Base-by-base conservation (phyloP, 2,888 invertebrate species). In the Drosophila tripunctata region DNA sequence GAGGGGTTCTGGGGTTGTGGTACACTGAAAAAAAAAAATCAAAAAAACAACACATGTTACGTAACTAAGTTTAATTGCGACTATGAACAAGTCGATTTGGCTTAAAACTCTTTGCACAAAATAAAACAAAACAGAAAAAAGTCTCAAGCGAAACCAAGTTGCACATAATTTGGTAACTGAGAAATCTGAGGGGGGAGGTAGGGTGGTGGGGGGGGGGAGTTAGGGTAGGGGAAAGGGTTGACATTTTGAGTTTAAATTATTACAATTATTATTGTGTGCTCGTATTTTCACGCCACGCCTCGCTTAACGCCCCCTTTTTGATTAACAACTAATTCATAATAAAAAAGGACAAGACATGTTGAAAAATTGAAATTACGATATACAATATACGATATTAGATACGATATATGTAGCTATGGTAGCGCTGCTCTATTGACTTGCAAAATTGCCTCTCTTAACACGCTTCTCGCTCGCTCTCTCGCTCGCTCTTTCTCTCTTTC, bases 51-150 rank as follows among this genome's bases (percentile, higher is more conserved):
- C n/a, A n/a, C n/a, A 27, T 4, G 12, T 38, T 65, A 79, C 81
- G 79, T 84, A 80, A 71, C 75, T 79, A 84, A 77, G 55, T 54
- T n/a, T 67, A 66, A 57, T 75, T 75, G 82, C 62, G 61, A 78
- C 69, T 80, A 80, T 80, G 80, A 60, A 48, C 85, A 85, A 85
- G 84, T 89, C 89, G 90, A 89, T 89, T 88, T 80, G 89, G 87
- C 82, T 79, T 73, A 58, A 66, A 33, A 27, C 17, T 12, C 35
- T 43, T n/a, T n/a, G n/a, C n/a, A n/a, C n/a, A n/a, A n/a, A n/a
- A n/a, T n/a, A n/a, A n/a, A n/a, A n/a, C n/a, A n/a, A n/a, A n/a
- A n/a, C n/a, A n/a, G n/a, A n/a, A n/a, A n/a, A n/a, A 6, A 27
- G 36, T 33, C 52, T 60, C 83, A 89, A 84, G 76, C 88, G 76